A percentile compares a stretch with the other conserved stretches of the same genome.
These are phyloP conservation scores for Eupleurogrammus muticus DNA, from an alignment of 2,797 vertebrate species.

Conservation along the genomic window DNA sequence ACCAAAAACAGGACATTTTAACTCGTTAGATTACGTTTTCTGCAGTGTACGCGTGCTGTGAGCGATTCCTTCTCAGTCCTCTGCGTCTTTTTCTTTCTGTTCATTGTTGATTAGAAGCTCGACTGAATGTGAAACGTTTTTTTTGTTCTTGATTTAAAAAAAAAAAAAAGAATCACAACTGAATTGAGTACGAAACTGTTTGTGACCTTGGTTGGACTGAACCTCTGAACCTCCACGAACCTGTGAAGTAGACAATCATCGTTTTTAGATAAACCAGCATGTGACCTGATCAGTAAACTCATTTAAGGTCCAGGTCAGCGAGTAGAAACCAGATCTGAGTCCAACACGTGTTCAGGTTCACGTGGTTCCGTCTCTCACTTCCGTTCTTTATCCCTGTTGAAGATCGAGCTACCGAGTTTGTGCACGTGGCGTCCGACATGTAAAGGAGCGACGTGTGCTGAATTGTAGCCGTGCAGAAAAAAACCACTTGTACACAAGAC, in stretches of 20 bases:
- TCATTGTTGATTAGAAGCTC: conserved; percentile 21
- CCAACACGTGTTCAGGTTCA: too few species aligned
- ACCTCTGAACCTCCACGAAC: conserved; percentile 76
- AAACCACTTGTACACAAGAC: conserved; percentile 92
- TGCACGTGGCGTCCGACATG: conserved; percentile 75
- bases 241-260: conserved; percentile 86
- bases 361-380: conserved; percentile 23
- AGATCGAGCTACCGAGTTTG: conserved; percentile 67
- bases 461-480: conserved; percentile 78
- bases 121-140: conserved; percentile 29
- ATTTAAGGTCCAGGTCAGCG: too few species aligned
- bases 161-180: conserved; percentile 46
- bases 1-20: too few species aligned
- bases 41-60: too few species aligned
- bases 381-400: conserved; percentile 11
- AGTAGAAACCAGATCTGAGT: too few species aligned
- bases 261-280: too few species aligned
- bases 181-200: conserved; percentile 8
- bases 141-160: neutral
- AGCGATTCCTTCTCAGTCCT: conserved; percentile 14
- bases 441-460: conserved; percentile 56
- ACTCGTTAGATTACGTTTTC: too few species aligned
- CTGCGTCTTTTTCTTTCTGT: conserved; percentile 8
- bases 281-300: too few species aligned
- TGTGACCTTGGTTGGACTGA: conserved; percentile 82